phyloP scores from a whole-genome alignment of 2,113 vertebrate species.

The Zosterops japonicus region DNA sequence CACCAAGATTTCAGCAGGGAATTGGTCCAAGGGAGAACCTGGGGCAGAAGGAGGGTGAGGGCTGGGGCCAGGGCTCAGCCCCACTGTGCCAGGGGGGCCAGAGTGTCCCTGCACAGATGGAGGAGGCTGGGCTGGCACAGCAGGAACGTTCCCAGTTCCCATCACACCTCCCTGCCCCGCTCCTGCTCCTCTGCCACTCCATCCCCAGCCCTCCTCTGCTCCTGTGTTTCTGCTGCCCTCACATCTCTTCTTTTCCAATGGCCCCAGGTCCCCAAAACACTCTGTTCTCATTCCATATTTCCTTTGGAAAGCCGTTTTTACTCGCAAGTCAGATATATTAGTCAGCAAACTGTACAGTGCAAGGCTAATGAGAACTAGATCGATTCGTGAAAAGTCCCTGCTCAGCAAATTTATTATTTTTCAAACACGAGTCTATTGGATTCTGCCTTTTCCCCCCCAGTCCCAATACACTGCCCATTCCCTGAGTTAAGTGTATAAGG shows the following conservation, averaged over 20 bases:
- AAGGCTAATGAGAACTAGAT: constrained; percentile 40
- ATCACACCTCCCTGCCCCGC: accelerated
- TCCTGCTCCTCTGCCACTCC: accelerated
- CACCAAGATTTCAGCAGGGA: accelerated
- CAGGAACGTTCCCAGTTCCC: accelerated
- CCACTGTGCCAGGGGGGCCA: accelerated
- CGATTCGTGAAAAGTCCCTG: constrained; percentile 3
- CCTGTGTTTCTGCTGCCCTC: background rate
- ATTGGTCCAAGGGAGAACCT: background rate
- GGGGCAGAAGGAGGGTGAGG: accelerated
- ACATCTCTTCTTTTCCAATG: accelerated
- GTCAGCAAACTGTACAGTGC: constrained; percentile 6
- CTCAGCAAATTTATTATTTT: constrained; percentile 41
- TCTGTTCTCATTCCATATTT: background rate
- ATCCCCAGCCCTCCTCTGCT: background rate
- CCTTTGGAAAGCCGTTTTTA: background rate
- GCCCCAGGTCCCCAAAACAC: background rate
- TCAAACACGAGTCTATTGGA: background rate
- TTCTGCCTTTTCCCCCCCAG: background rate
- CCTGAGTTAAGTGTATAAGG: background rate
- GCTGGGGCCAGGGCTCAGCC: background rate
- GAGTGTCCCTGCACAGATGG: background rate
- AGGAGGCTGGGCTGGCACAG: background rate
- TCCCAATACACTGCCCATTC: background rate
- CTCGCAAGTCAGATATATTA: constrained; percentile 17